These are phyloP conservation scores for Cynopterus sphinx DNA, from an alignment of 2,797 vertebrate genomes.

Conservation along the genomic window DNA sequence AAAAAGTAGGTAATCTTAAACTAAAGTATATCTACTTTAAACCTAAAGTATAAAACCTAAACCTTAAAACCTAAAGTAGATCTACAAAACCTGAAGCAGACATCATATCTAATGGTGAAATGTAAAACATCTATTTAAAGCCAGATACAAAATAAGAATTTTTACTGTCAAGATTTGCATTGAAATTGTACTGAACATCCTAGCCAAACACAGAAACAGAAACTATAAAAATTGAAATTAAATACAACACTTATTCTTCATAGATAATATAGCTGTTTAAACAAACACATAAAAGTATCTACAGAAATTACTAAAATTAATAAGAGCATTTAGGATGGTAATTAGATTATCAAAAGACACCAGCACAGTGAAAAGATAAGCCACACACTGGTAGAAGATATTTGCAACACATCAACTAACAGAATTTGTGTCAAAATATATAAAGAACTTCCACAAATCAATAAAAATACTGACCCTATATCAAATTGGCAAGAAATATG, in stretches of 20 bases:
- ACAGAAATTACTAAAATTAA: not conserved
- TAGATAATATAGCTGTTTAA: not conserved
- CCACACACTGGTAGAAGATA: not conserved
- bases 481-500: not conserved
- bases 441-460: not conserved
- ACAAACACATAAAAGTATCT: not conserved
- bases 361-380: not conserved
- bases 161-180: not conserved
- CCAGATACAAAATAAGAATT: not conserved
- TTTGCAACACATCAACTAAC: not conserved
- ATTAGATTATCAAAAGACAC: not conserved
- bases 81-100: not conserved
- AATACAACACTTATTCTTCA: not conserved
- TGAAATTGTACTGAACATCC: not conserved
- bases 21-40: not conserved
- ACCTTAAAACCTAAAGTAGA: not conserved
- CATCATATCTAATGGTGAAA: not conserved
- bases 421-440: not conserved
- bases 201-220: not conserved
- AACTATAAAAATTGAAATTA: not conserved
- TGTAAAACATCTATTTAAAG: not conserved
- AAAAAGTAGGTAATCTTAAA: not conserved
- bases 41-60: not conserved
- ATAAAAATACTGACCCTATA: not conserved
- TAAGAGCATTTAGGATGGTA: not conserved